phyloP scores from a whole-genome alignment of 2,797 vertebrate species.

The Orestias chungarensis region DNA sequence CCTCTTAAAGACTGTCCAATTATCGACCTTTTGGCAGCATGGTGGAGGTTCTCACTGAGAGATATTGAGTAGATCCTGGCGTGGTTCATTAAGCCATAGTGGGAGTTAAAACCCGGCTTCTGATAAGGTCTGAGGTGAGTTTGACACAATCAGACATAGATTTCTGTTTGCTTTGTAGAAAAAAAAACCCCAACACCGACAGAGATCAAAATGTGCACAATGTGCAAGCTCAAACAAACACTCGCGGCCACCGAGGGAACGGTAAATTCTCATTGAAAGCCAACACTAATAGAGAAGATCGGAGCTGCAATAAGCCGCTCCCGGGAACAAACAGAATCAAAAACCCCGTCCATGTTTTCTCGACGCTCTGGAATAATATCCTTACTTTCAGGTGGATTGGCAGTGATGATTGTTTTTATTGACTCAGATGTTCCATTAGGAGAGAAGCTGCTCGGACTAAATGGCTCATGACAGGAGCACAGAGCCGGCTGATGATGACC shows the following conservation, averaged over 20 bases:
- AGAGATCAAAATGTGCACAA: conserved; percentile 44
- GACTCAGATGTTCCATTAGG: conserved; percentile 83
- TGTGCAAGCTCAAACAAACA: conserved; percentile 30
- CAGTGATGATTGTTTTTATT: conserved; percentile 83
- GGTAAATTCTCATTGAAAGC: conserved; percentile 20
- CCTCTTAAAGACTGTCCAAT: conserved; percentile 79
- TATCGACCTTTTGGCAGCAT: conserved; percentile 78
- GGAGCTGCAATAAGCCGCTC: conserved; percentile 50
- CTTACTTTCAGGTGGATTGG: conserved; percentile 76
- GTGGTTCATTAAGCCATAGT: conserved; percentile 73
- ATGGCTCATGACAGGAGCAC: conserved; percentile 77
- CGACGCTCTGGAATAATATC: conserved; percentile 78
- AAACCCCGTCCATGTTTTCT: conserved; percentile 67
- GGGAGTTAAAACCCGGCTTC: conserved; percentile 64
- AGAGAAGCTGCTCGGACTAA: conserved; percentile 71
- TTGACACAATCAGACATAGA: conserved; percentile 56
- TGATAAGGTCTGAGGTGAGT: conserved; percentile 57
- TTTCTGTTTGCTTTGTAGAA: conserved; percentile 65
- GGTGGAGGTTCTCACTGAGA: conserved; percentile 65
- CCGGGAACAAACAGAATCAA: conserved; percentile 59
- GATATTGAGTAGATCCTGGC: conserved; percentile 74
- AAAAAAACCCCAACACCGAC: conserved; percentile 40
- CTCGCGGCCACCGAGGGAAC: not conserved
- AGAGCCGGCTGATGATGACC: conserved; percentile 71
- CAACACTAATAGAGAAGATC: conserved; percentile 44